Evolutionary conservation across 1,140 invertebrate species (phyloP), one percentile per base, ranked within the genome.

Genomic region (Lineus longissimus): DNA sequence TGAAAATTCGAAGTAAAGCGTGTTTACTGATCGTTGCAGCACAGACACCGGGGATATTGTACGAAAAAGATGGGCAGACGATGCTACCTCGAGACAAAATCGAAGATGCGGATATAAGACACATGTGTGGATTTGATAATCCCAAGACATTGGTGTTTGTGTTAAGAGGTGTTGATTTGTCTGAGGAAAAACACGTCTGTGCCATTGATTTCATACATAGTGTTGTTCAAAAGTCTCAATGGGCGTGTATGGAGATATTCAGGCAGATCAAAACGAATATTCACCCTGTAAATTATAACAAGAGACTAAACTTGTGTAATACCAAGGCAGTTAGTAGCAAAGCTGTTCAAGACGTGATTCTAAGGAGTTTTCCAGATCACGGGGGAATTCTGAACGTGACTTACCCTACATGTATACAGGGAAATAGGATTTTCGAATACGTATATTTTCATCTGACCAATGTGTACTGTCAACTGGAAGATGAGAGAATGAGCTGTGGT

Each of bases 1-100:
- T 51, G 47, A 51, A 51, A 51, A 51, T 7, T 51, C 25, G 47
- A 6, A n/a, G 6, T n/a, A 51, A 51, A n/a, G 47, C 47, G 4
- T 51, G 47, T n/a, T 27, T 51, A n/a, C 47, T 51, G 47, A 51
- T 51, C 4, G 47, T 51, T 7, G 47, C 47, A 7, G 47, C 47
- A 51, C 47, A 51, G 47, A 51, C 47, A 51, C 47, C 47, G 47
- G 47, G 47, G n/a, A 51, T 51, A 9, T n/a, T 51, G 47, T 51
- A 7, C 47, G 47, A 51, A 6, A 51, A n/a, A 7, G 47, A 51
- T 4, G n/a, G 6, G 4, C 6, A 51, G 4, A 51, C 47, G 25
- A 51, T 51, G 6, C 47, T 51, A n/a, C 47, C 47, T 51, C 47
- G n/a, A 4, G 47, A 51, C n/a, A n/a, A 51, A 51, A 51, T 51